phyloP scores from a whole-genome alignment of 2,888 invertebrate species.

The Cryptosula pallasiana region DNA sequence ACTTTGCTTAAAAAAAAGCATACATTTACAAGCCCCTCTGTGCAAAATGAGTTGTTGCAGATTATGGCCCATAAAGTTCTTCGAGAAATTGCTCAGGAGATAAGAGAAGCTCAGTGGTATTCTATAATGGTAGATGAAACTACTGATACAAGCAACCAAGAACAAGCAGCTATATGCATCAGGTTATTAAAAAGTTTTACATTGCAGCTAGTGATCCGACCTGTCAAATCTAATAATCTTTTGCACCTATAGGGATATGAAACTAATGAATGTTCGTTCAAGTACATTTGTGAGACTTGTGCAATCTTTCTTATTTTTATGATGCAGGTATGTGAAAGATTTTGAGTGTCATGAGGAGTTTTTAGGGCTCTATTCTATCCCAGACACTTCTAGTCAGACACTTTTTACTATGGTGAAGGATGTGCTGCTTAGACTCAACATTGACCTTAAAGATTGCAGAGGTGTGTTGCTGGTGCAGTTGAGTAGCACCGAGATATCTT shows the following conservation, averaged over 20 bases:
- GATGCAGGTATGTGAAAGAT: background rate
- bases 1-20: background rate
- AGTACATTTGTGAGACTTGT: too few relatives aligned
- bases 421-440: background rate
- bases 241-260: too few relatives aligned
- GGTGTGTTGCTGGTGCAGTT: too few relatives aligned
- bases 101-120: background rate
- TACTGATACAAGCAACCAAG: background rate
- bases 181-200: too few relatives aligned
- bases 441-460: background rate
- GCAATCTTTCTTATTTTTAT: too few relatives aligned
- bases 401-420: background rate
- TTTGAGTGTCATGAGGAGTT: background rate
- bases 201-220: too few relatives aligned
- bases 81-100: background rate
- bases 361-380: background rate
- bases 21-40: background rate
- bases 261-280: too few relatives aligned
- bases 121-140: background rate
- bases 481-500: too few relatives aligned
- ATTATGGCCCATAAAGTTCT: background rate
- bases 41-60: background rate
- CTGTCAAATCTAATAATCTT: too few relatives aligned
- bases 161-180: background rate
- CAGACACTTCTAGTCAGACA: background rate